Percentiles rank a stretch among this genome's conserved stretches.
Evolutionary conservation across 2,797 vertebrate genomes (phyloP).

Genomic region (Austrolebias charrua): DNA sequence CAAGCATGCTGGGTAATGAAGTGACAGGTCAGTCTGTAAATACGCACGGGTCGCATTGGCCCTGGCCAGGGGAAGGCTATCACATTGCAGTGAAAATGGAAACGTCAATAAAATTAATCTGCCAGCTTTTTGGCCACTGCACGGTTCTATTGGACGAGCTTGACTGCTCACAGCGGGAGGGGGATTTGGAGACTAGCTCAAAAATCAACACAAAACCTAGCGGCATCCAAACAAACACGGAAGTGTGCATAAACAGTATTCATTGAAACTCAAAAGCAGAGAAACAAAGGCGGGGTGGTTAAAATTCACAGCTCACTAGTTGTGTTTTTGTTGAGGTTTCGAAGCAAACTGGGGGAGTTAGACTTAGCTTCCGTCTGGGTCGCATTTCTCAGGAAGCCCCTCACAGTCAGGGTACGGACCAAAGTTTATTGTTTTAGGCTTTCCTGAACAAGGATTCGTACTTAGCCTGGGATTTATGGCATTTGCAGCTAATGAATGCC

Average conservation of each 20-base stretch:
- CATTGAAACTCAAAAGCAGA: conserved; percentile 60
- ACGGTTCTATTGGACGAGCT: conserved; percentile 79
- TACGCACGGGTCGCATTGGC: conserved; percentile 90
- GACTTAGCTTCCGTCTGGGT: conserved; percentile 78
- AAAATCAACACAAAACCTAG: conserved; percentile 75
- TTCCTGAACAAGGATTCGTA: conserved; percentile 96
- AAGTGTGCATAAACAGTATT: conserved; percentile 73
- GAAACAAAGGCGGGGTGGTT: conserved; percentile 58
- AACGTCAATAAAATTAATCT: conserved; percentile 99
- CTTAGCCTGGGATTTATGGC: conserved; percentile 97
- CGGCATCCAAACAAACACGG: conserved; percentile 68
- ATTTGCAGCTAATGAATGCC: conserved; percentile 96
- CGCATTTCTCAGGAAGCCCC: conserved; percentile 87
- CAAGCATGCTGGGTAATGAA: conserved; percentile 96
- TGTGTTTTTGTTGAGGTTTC: conserved; percentile 77
- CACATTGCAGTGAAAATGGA: conserved; percentile 98
- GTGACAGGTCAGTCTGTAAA: conserved; percentile 98
- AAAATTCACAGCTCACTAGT: conserved; percentile 70
- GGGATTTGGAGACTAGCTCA: conserved; percentile 69
- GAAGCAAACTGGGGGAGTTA: conserved; percentile 70
- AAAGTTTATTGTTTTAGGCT: conserved; percentile 98
- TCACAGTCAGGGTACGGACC: conserved; percentile 84
- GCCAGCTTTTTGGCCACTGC: conserved; percentile 91
- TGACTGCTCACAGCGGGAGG: conserved; percentile 76
- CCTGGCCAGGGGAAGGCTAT: conserved; percentile 90